Evolutionary conservation across 2,888 invertebrate species (phyloP).

Genomic region (Eupithecia abbreviata): DNA sequence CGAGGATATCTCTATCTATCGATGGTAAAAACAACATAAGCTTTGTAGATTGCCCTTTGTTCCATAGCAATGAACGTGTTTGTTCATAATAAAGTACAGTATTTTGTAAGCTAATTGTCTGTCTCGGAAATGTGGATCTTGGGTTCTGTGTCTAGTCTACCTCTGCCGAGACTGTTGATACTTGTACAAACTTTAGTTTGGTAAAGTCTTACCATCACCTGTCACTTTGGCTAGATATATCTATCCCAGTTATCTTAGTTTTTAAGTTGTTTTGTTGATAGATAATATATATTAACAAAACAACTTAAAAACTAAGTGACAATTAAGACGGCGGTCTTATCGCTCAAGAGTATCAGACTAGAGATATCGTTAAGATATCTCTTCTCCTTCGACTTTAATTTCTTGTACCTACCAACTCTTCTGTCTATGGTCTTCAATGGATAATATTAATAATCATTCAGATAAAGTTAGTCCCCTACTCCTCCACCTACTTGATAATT

Average conservation of each 20-base stretch:
- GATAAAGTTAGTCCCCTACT: not conserved
- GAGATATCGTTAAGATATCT: too few species aligned
- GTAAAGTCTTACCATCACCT: not conserved
- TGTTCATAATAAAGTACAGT: constrained; percentile 19
- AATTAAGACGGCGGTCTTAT: too few species aligned
- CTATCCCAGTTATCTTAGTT: too few species aligned
- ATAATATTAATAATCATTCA: not conserved
- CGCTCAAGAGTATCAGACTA: too few species aligned
- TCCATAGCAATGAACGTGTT: constrained; percentile 53
- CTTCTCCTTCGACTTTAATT: not conserved
- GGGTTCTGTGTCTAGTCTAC: not conserved
- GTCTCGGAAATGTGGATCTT: not conserved
- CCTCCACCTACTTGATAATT: not conserved
- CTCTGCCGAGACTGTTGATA: not conserved
- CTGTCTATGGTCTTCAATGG: not conserved
- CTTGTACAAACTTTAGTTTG: not conserved
- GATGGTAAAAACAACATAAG: constrained; percentile 32
- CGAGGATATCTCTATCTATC: constrained; percentile 15
- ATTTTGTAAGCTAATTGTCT: not conserved
- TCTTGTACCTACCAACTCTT: not conserved
- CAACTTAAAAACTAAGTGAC: too few species aligned
- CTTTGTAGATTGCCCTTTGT: constrained; percentile 58
- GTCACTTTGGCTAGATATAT: not conserved
- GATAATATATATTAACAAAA: too few species aligned
- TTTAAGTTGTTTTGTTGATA: too few species aligned